Base-by-base conservation (phyloP, 1,140 invertebrate species). In the Drosophila auraria region DNA sequence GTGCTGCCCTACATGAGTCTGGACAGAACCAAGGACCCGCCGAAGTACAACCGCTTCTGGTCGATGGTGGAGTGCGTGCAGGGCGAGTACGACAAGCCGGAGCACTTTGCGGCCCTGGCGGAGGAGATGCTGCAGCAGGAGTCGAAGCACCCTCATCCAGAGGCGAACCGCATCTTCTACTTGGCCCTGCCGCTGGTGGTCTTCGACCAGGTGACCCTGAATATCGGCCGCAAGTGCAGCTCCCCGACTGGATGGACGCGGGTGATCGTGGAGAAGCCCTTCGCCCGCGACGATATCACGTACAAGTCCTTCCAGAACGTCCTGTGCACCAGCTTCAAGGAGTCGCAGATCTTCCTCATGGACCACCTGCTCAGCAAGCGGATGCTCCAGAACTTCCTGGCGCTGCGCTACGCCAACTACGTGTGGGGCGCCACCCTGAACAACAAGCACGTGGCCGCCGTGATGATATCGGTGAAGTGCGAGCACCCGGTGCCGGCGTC, bases 21-120 rank as follows among this genome's bases (percentile, higher is more conserved):
- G 27, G 58, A 76, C 44, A 72, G 50, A 25, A 11, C 66, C 2
- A 65, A 73, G 6, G 82, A 90, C 49, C 79, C 64, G 0, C n/a
- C 42, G 7, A 87, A 73, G 38, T 86, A 91, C 63, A 91, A 90
- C n/a, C 79, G 49, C 47, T 90, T 90, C 38, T 90, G 86, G 86
- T 45, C 56, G 15, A 89, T 59, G 45, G 87, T 90, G 15, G 50
- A 62, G 3, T 80, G 76, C 33, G 42, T 73, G 5, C 64, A 57
- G 30, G 86, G 86, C 38, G 56, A 62, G 11, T 90, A 90, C 30
- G 79, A 82, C 30, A 71, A 65, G 8, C 6, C 69, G 0, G 20
- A 70, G 14, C 71, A 91, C 20, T 91, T 78, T 38, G 61, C 14
- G 0, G 11, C 8, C 0, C 65, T 90, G 0, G 44, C 42, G 0